These are phyloP conservation scores for Ranitomeya imitator DNA, from an alignment of 2,113 vertebrate genomes.

Conservation along the genomic window DNA sequence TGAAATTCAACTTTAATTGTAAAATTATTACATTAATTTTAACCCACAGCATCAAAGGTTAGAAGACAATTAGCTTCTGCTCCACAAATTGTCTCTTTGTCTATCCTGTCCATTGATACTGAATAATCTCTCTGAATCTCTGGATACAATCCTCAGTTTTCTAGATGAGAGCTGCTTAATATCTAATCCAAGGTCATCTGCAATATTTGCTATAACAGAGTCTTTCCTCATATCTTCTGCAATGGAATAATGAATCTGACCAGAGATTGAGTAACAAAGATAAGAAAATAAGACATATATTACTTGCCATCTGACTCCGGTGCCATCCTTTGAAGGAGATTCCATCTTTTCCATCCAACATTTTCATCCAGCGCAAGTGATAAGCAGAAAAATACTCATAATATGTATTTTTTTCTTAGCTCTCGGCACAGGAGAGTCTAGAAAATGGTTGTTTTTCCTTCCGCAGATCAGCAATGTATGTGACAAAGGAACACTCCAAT, in stretches of 20 bases:
- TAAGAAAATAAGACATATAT: background rate
- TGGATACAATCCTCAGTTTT: conserved; percentile 57
- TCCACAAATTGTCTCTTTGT: background rate
- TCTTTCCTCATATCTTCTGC: background rate
- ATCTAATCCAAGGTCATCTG: conserved; percentile 64
- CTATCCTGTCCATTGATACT: conserved; percentile 35
- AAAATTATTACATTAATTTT: conserved; percentile 62
- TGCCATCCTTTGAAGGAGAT: background rate
- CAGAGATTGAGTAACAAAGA: background rate
- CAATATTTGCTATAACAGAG: conserved; percentile 61
- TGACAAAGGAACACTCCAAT: background rate
- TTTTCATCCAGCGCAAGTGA: background rate
- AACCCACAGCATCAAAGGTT: background rate
- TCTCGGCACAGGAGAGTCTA: background rate
- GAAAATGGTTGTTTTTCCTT: background rate
- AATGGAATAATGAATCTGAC: conserved; percentile 9
- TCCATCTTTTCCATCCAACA: too few species aligned
- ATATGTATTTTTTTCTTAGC: too few species aligned
- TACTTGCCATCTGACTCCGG: conserved; percentile 20
- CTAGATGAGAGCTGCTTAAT: conserved; percentile 59
- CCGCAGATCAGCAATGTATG: background rate
- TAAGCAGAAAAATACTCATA: background rate
- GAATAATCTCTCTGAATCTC: conserved; percentile 64
- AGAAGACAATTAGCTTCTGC: background rate
- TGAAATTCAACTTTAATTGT: conserved; percentile 61